Base-by-base conservation (phyloP, 2,797 vertebrate genomes). In the Neopelma chrysocephalum region DNA sequence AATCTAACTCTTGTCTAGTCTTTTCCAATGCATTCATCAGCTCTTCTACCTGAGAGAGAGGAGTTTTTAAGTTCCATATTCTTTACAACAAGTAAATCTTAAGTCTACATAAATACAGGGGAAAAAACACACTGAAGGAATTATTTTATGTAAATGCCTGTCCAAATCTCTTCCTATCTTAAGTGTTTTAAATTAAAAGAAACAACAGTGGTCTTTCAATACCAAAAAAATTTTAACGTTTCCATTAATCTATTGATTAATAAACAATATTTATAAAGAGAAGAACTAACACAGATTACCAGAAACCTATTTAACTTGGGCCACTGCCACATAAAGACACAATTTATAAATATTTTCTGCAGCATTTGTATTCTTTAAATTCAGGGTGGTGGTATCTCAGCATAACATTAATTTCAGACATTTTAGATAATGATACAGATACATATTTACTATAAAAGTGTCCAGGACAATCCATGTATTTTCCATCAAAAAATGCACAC, bases 1-100 rank as follows among this genome's bases (percentile, higher is more conserved):
- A 97, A 47, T 99, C 99, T 95, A 99, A 96, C 96, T 99, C 99
- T 96, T 99, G 99, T 90, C 99, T 98, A 9, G 99, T 99, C 98
- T 99, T 99, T 92, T 99, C 99, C 95, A 99, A 89, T 0, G 99
- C 98, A 79, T 98, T 98, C 98, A 99, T 99, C 96, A 99, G 96
- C 89, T 99, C 99, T 97, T 99, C 99, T 96, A 99, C 96, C 99
- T 99, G 89, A 97, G 38, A 84, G 43, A 94, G 53, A 66, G 69
- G 20, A 89, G 11, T n/a, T 87, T 31, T 62, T 32, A 53, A 82
- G 47, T 31, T 84, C 62, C 25, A n/a, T 60, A 25, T 64, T 77
- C 65, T 48, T 54, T 38, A 69, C 27, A 81, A n/a, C 9, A 60
- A 68, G 50, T 29, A 89, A 60, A 73, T 18, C 34, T 31, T 66